These are phyloP conservation scores for Ophion ellenae DNA, from an alignment of 2,888 invertebrate species.

Conservation along the genomic window DNA sequence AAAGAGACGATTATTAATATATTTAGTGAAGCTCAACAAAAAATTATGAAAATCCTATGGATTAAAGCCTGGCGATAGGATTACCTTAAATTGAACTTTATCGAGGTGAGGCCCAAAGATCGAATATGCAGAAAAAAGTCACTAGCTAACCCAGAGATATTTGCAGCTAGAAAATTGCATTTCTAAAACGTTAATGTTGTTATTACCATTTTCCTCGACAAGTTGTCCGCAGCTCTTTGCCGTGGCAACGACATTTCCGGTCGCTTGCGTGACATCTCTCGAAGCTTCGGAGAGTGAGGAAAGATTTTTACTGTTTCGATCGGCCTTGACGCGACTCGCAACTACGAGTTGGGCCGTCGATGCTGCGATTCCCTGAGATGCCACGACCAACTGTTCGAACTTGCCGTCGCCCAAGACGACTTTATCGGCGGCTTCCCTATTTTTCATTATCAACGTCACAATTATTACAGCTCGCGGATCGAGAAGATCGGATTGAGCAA, in stretches of 20 bases:
- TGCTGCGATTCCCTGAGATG: slow-evolving; percentile 98
- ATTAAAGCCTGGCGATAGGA: neutral
- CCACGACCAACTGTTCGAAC: slow-evolving; percentile 96
- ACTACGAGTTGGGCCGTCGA: slow-evolving; percentile 99
- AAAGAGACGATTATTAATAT: too few relatives aligned
- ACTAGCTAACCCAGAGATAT: neutral
- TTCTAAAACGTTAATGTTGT: neutral
- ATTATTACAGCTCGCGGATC: slow-evolving; percentile 20
- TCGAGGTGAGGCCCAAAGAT: neutral
- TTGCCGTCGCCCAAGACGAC: slow-evolving; percentile 94
- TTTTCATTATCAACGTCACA: neutral
- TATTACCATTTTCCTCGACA: slow-evolving; percentile 91
- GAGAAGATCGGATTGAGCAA: neutral
- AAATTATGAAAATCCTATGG: too few relatives aligned
- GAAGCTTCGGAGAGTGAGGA: slow-evolving; percentile 93
- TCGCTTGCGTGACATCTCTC: slow-evolving; percentile 94
- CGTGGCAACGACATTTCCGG: slow-evolving; percentile 96
- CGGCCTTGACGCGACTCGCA: slow-evolving; percentile 97
- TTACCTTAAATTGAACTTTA: neutral
- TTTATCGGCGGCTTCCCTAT: slow-evolving; percentile 95
- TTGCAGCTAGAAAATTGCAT: neutral
- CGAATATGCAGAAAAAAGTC: slow-evolving; percentile 6
- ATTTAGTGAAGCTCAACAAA: too few relatives aligned
- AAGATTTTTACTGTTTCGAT: slow-evolving; percentile 91
- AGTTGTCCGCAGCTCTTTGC: slow-evolving; percentile 95